These are phyloP conservation scores for Dromiciops gliroides DNA, from an alignment of 2,113 vertebrate species.

Conservation along the genomic window DNA sequence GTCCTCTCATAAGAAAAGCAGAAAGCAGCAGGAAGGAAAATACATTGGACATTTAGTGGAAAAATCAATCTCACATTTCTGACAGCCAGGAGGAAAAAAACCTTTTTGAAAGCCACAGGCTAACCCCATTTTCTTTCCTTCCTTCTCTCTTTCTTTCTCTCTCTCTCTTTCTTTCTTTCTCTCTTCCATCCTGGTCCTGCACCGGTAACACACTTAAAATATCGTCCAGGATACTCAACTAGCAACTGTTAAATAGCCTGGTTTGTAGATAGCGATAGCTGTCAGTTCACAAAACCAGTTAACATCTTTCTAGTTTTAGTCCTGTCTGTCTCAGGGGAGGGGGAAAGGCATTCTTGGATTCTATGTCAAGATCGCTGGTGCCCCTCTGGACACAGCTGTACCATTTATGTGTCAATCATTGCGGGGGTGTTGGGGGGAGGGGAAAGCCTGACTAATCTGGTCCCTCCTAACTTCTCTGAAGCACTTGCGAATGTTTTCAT, in stretches of 20 bases:
- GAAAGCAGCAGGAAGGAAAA: conserved; percentile 19
- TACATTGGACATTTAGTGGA: background rate
- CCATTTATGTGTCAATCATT: background rate
- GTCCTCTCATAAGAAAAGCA: conserved; percentile 34
- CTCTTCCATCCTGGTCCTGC: background rate
- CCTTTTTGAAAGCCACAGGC: conserved; percentile 45
- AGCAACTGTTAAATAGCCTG: conserved; percentile 58
- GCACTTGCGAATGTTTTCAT: conserved; percentile 48
- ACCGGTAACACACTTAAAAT: conserved; percentile 7
- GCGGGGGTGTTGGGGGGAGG: conserved; percentile 5
- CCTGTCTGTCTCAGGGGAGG: background rate
- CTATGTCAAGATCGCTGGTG: conserved; percentile 37
- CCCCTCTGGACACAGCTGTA: conserved; percentile 5
- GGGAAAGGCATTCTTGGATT: conserved; percentile 29
- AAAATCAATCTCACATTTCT: conserved; percentile 3
- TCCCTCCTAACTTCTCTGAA: conserved; percentile 59
- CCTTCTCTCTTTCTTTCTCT: background rate
- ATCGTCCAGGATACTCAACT: conserved; percentile 25
- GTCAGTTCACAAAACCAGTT: conserved; percentile 22
- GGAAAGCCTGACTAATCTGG: conserved; percentile 39
- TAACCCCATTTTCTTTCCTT: conserved; percentile 40
- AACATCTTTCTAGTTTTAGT: conserved; percentile 27
- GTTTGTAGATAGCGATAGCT: conserved; percentile 19
- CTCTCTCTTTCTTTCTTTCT: background rate
- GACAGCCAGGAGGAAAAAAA: conserved; percentile 25